Base-by-base conservation (phyloP, 2,797 vertebrate genomes). In the Miichthys miiuy region DNA sequence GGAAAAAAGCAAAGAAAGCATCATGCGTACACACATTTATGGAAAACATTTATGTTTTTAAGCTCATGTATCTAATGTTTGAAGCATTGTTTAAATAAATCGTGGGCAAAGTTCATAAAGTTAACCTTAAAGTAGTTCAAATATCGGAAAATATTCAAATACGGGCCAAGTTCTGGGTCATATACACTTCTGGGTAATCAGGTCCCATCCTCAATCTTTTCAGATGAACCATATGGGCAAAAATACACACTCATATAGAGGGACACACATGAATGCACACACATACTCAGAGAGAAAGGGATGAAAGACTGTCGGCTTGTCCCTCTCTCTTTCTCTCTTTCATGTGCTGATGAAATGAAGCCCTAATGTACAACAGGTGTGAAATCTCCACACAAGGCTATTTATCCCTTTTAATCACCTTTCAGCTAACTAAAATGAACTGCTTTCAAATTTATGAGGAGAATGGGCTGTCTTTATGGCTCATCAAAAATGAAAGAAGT, bases 311-410 rank as follows among this genome's bases (percentile, higher is more conserved):
- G 74, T 75, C 47, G 6, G 74, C 72, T 79, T 51, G 47, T 75
- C 66, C 57, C 47, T 70, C 65, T 70, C 71, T 80, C 58, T 79
- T 52, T 42, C 75, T 75, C 62, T 81, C 90, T 94, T 94, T 94
- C 82, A 94, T 93, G 82, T 92, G 74, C 69, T 81, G 80, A 91
- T 91, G 75, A 90, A 85, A 76, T 87, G 67, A 84, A 79, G 78
- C 63, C 25, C 67, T 85, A 68, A 88, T 86, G 82, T 79, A 72
- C 74, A 87, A 87, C 87, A 90, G 85, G 87, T 92, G 88, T 84
- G 66, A 65, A 57, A 44, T 72, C 56, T 13, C 30, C 71, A 81
- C 79, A 80, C 78, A 38, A 25, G 62, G 66, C 85, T 73, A 80
- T 88, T 85, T 86, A 81, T 77, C 57, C 55, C 30, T 85, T 88